Base-by-base conservation (phyloP, 2,113 vertebrate species). In the Columbina picui region DNA sequence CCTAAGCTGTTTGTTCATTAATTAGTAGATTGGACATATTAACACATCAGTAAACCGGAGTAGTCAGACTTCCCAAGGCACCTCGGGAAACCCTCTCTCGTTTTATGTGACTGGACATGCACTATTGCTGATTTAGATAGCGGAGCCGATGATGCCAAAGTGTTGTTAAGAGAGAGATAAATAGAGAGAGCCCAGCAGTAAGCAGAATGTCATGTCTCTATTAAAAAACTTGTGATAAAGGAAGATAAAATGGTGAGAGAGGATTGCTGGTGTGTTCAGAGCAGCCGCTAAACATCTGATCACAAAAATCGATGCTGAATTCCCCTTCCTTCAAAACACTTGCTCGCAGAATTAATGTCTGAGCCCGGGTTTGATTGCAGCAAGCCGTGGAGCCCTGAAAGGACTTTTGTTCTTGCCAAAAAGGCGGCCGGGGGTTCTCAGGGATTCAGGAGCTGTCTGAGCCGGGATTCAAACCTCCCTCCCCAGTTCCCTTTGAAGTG, bases 181-280 rank as follows among this genome's bases (percentile, higher is more conserved):
- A 97, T 94, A 92, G 95, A 96, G 94, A 73, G 84, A 92, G 78
- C 76, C 83, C 85, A 93, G 93, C 90, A 92, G 94, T 96, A 95
- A 95, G 92, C 97, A 91, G 94, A 96, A 97, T 93, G 97, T 97
- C 95, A 95, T 96, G 92, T 97, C 94, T 97, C 94, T 95, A 84
- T 96, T 97, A 97, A 90, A 95, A 96, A 97, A 86, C 97, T 93
- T 53, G 93, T 96, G 97, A 98, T 97, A 97, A 97, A 97, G 91
- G 91, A 90, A 97, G 97, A 97, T 96, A 93, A 97, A 97, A 95
- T 76, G 78, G 78, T 93, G 95, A 94, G 68, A 89, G 87, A 84
- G 91, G 82, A 50, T 88, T 82, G 83, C 95, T 87, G 96, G 97
- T 95, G 90, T 82, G 92, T 96, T 96, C 93, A 95, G 89, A 96